These are phyloP conservation scores for Limnodromus scolopaceus DNA, from an alignment of 2,797 vertebrate species.

Conservation along the genomic window DNA sequence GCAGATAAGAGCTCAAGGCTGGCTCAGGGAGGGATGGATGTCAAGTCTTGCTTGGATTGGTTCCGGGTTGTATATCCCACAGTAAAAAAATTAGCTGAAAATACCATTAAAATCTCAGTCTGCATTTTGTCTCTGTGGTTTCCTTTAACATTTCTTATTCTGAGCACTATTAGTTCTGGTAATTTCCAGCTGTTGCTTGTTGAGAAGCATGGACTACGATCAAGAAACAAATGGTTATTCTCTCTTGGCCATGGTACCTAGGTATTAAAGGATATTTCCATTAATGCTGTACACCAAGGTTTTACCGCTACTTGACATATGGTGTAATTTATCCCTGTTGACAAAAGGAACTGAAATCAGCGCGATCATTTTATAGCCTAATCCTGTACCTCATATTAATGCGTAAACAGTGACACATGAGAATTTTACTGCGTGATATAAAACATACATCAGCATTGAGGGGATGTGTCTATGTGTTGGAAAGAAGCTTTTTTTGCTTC, in stretches of 20 bases:
- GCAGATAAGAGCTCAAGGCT: neutral
- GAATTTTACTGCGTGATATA: constrained; percentile 9
- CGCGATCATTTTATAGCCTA: neutral
- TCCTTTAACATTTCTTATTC: neutral
- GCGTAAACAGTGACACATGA: constrained; percentile 7
- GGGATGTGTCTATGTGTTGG: neutral
- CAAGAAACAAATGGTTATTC: neutral
- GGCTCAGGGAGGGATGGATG: neutral
- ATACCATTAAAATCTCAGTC: neutral
- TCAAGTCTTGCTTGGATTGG: neutral
- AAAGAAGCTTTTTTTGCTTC: neutral
- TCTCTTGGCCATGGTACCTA: neutral
- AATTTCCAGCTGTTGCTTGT: constrained; percentile 20
- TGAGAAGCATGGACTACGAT: neutral
- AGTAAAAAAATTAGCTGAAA: neutral
- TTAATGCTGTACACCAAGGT: neutral
- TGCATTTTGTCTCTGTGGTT: neutral
- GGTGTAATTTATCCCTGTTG: constrained; percentile 16
- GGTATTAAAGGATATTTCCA: neutral
- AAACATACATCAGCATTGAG: neutral
- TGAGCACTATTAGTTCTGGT: neutral
- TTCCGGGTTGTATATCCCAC: neutral
- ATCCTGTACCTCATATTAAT: neutral
- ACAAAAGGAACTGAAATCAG: neutral
- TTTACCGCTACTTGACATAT: neutral